Evolutionary conservation across 2,797 vertebrate genomes (phyloP), one percentile per base, ranked within the genome.

Genomic region (Halcyon badia): DNA sequence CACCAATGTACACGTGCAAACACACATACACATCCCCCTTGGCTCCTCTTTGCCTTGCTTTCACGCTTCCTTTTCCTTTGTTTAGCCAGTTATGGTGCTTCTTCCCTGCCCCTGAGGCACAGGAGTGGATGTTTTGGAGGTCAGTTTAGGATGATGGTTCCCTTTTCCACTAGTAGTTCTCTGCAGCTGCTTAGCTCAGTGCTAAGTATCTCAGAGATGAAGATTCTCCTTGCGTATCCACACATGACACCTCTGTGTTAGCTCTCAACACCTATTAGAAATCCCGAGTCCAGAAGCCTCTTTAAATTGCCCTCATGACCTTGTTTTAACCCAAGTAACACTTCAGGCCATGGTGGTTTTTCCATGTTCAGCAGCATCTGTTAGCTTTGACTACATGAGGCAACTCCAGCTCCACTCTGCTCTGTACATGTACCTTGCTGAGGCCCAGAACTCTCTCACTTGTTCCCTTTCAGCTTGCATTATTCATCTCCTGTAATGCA

Each of bases 401-500:
- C 44, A 80, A 51, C 39, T 69, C 51, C 65, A 41, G 79, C 54
- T 82, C 62, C 39, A 5, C 49, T 89, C 66, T 44, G 21, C 57
- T 79, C 60, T 57, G 68, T 70, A 68, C 68, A 20, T 2, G 9
- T 94, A 73, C 64, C 49, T 93, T 85, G 39, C 65, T 28, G 54
- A 79, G 44, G 60, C 69, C 83, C 51, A 70, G 31, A 85, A 19
- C 57, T 90, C 58, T 94, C 54, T 84, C 14, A 5, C 24, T 83
- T 65, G 90, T 92, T 83, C 72, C 65, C 51, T 94, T 89, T 61
- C 93, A 82, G 73, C 61, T 83, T 97, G 90, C 96, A 96, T 97
- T 97, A 97, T 97, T 97, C 56, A 97, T 91, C 61, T 68, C 57
- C 77, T 70, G 61, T 97, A 97, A 97, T 96, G 95, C 94, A 97